Percentiles rank a stretch among this genome's conserved stretches.
Evolutionary conservation across 2,888 invertebrate species (phyloP).

Genomic region (Chrysina gloriosa): DNA sequence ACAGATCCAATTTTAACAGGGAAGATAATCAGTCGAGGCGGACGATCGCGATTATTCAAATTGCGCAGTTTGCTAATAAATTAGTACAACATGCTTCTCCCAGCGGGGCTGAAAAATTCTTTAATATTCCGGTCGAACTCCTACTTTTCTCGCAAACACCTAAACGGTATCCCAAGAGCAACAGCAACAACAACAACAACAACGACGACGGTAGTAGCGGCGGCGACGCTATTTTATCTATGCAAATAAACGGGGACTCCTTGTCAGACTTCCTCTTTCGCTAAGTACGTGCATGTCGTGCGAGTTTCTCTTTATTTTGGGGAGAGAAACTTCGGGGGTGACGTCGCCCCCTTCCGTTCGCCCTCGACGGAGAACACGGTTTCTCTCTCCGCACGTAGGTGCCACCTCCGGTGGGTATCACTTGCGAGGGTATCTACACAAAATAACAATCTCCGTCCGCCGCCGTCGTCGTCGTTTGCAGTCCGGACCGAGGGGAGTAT

Average conservation of each 20-base stretch:
- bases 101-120: conserved; percentile 27
- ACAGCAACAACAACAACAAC: conserved; percentile 9
- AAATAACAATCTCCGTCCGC: conserved; percentile 19
- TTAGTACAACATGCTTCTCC: conserved; percentile 23
- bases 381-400: conserved; percentile 11
- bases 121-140: conserved; percentile 29
- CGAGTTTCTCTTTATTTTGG: conserved; percentile 24
- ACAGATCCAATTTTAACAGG: conserved; percentile 27
- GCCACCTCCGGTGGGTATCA: conserved; percentile 19
- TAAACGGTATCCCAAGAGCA: too few relatives aligned
- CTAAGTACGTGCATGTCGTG: conserved; percentile 20
- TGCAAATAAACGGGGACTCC: conserved; percentile 22
- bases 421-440: conserved; percentile 12
- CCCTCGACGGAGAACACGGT: not conserved
- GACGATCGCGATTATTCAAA: conserved; percentile 30
- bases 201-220: not conserved
- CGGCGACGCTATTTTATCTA: conserved; percentile 16
- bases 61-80: conserved; percentile 29
- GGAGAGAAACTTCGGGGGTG: not conserved
- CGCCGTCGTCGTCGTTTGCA: not conserved
- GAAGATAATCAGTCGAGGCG: conserved; percentile 11
- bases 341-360: not conserved
- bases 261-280: conserved; percentile 16
- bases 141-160: conserved; percentile 17
- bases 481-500: conserved; percentile 17